Percentiles rank a stretch among this genome's conserved stretches.
Evolutionary conservation across 2,113 vertebrate species (phyloP).

Genomic region (Phalacrocorax carbo): DNA sequence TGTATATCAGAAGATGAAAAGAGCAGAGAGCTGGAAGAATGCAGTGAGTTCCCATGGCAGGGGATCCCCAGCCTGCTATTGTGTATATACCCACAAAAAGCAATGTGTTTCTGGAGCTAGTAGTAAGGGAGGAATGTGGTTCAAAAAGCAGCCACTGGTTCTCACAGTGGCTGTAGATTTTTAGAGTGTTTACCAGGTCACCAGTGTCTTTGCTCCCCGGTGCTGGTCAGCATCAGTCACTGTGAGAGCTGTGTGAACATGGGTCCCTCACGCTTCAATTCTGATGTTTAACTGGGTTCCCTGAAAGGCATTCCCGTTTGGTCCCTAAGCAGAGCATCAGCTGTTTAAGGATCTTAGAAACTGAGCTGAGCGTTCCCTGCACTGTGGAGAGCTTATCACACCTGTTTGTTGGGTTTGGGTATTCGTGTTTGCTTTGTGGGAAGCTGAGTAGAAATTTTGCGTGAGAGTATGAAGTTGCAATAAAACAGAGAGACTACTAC

Average conservation of each 20-base stretch:
- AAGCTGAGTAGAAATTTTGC: background rate
- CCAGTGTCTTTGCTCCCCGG: background rate
- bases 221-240: background rate
- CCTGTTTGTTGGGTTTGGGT: background rate
- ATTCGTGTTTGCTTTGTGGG: background rate
- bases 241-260: background rate
- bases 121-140: background rate
- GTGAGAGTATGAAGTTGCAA: background rate
- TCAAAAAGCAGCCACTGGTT: background rate
- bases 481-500: background rate
- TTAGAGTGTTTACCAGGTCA: fast-evolving
- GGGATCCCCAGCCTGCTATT: background rate
- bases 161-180: background rate
- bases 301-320: background rate
- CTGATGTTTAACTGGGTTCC: background rate
- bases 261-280: background rate
- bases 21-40: background rate
- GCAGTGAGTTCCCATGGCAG: background rate
- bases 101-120: background rate
- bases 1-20: background rate
- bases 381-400: background rate
- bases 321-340: background rate
- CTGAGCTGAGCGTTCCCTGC: background rate
- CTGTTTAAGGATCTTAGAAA: background rate
- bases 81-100: background rate